phyloP scores from a whole-genome alignment of 2,888 invertebrate species.

The Nemoura dubitans region DNA sequence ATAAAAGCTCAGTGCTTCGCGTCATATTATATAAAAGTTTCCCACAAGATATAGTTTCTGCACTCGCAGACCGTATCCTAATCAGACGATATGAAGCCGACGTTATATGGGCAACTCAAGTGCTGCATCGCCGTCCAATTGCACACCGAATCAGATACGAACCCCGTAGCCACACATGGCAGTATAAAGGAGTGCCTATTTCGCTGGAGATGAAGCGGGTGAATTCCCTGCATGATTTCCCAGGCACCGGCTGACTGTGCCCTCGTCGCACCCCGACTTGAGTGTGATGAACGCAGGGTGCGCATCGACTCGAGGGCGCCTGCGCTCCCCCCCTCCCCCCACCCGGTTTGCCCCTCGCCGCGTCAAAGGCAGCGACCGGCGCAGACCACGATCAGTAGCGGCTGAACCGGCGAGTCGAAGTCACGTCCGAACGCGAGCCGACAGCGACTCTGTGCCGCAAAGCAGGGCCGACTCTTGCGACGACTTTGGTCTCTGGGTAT shows the following conservation, averaged over 20 bases:
- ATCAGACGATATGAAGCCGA: too few relatives aligned
- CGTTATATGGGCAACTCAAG: background rate
- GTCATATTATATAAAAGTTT: background rate
- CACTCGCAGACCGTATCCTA: background rate
- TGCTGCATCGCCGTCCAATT: background rate
- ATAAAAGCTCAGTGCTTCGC: background rate
- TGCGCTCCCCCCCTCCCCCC: background rate
- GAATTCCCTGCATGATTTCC: background rate
- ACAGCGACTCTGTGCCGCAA: too few relatives aligned
- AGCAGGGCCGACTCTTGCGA: too few relatives aligned
- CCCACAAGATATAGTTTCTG: background rate
- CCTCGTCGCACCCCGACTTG: background rate
- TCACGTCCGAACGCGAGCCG: background rate
- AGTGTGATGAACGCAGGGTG: too few relatives aligned
- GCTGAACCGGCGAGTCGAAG: conserved; percentile 13
- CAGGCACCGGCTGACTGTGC: background rate
- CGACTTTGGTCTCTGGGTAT: too few relatives aligned
- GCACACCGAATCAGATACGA: background rate
- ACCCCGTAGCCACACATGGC: background rate
- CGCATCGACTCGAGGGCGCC: background rate
- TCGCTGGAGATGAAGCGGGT: background rate
- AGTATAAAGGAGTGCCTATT: too few relatives aligned
- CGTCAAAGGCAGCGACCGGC: background rate
- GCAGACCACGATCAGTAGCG: conserved; percentile 16
- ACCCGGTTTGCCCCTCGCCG: background rate